Percentiles rank a stretch among this genome's conserved stretches.
Evolutionary conservation across 2,113 vertebrate genomes (phyloP).

Genomic region (Gila orcuttii): DNA sequence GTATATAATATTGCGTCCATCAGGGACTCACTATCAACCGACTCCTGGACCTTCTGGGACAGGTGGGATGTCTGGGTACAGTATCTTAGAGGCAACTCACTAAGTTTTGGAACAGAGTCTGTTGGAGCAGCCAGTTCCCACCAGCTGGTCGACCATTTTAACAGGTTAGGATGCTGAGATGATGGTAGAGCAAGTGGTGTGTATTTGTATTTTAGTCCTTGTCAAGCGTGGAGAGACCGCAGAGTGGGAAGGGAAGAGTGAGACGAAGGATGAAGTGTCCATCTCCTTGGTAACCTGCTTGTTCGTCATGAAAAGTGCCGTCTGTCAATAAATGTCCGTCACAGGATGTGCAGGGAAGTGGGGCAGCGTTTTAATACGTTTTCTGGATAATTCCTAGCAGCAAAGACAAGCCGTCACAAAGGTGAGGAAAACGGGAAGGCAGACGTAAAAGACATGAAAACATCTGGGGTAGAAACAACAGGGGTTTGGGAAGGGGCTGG

Average conservation of each 20-base stretch:
- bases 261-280: slow-evolving; percentile 63
- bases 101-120: slow-evolving; percentile 17
- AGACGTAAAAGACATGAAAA: slow-evolving; percentile 66
- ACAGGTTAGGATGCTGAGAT: not conserved
- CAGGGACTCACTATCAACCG: too few relatives aligned
- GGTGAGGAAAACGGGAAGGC: slow-evolving; percentile 63
- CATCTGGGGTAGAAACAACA: slow-evolving; percentile 63
- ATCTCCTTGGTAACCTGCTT: slow-evolving; percentile 68
- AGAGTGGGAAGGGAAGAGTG: slow-evolving; percentile 45
- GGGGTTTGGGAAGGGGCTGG: slow-evolving; percentile 33
- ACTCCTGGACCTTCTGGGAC: too few relatives aligned
- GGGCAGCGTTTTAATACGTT: slow-evolving; percentile 86
- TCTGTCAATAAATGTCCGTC: slow-evolving; percentile 85
- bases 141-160: not conserved
- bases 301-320: slow-evolving; percentile 73
- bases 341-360: slow-evolving; percentile 70
- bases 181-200: not conserved
- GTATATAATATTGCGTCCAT: too few relatives aligned
- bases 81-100: not conserved
- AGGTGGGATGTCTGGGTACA: too few relatives aligned
- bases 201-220: slow-evolving; percentile 56
- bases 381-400: slow-evolving; percentile 98
- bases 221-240: slow-evolving; percentile 56
- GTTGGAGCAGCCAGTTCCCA: not conserved
- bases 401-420: slow-evolving; percentile 89